Percentiles rank a stretch among this genome's conserved stretches.
Evolutionary conservation across 2,113 vertebrate genomes (phyloP).

Genomic region (Trematocara macrostoma): DNA sequence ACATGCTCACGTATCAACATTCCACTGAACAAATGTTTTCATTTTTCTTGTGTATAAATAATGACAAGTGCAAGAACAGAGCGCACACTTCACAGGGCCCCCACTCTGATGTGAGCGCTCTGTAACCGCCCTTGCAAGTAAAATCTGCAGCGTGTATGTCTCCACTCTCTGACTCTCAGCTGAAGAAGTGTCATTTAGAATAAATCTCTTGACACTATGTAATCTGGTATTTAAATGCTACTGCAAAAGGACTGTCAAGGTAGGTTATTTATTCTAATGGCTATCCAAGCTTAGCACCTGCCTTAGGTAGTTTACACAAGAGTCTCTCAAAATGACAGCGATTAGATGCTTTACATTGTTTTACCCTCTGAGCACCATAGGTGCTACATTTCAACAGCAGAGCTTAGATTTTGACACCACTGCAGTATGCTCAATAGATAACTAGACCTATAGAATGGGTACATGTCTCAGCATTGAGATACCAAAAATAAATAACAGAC

Average conservation of each 20-base stretch:
- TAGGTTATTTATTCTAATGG: background rate
- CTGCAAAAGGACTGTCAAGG: background rate
- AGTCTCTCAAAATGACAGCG: background rate
- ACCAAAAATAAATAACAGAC: background rate
- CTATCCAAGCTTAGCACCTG: background rate
- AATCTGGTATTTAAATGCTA: constrained; percentile 11
- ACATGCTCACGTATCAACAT: too few species aligned
- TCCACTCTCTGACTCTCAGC: too few species aligned
- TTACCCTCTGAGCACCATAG: background rate
- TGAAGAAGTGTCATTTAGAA: too few species aligned
- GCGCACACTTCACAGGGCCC: too few species aligned
- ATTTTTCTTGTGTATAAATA: too few species aligned
- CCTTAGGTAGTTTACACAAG: background rate
- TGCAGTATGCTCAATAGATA: background rate
- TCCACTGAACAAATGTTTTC: too few species aligned
- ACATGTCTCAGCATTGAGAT: background rate
- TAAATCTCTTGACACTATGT: too few species aligned
- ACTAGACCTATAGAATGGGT: background rate
- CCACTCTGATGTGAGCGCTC: too few species aligned
- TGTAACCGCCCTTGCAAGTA: too few species aligned
- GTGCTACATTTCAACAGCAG: background rate
- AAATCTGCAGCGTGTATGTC: too few species aligned
- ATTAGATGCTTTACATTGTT: background rate
- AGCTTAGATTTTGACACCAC: background rate
- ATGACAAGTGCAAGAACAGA: too few species aligned